A percentile compares a stretch with the other conserved stretches of the same genome.
phyloP scores from a whole-genome alignment of 2,113 vertebrate species.

The Hippolais icterina region DNA sequence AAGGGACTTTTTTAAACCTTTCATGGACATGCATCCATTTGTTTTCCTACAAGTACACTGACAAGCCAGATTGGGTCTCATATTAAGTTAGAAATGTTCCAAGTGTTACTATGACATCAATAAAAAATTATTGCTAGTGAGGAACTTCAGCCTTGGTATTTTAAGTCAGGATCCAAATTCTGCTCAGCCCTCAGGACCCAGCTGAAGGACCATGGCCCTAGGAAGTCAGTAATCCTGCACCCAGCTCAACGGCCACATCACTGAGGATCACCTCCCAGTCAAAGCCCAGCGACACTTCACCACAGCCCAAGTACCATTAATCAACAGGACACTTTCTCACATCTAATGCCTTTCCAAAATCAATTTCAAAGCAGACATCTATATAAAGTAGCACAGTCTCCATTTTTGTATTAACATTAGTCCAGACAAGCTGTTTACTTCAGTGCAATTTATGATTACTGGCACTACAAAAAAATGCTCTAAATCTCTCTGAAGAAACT shows the following conservation, averaged over 20 bases:
- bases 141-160: neutral
- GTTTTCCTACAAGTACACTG: neutral
- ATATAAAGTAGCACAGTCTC: neutral
- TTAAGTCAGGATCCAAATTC: neutral
- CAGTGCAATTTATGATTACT: neutral
- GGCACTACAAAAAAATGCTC: neutral
- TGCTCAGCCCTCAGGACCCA: neutral
- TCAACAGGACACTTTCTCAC: neutral
- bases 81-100: neutral
- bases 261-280: neutral
- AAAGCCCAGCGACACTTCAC: neutral
- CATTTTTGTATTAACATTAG: neutral
- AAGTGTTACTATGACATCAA: neutral
- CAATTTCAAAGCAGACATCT: neutral
- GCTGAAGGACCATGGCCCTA: neutral
- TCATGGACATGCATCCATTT: neutral
- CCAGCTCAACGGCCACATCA: neutral
- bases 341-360: neutral
- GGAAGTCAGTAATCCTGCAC: too few relatives aligned
- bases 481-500: neutral
- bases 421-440: neutral
- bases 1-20: neutral
- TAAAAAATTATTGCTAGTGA: neutral
- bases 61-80: fast-evolving
- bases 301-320: neutral